A percentile compares a stretch with the other conserved stretches of the same genome.
These are phyloP conservation scores for Pogonocichla stellata DNA, from an alignment of 2,113 vertebrate species.

Conservation along the genomic window DNA sequence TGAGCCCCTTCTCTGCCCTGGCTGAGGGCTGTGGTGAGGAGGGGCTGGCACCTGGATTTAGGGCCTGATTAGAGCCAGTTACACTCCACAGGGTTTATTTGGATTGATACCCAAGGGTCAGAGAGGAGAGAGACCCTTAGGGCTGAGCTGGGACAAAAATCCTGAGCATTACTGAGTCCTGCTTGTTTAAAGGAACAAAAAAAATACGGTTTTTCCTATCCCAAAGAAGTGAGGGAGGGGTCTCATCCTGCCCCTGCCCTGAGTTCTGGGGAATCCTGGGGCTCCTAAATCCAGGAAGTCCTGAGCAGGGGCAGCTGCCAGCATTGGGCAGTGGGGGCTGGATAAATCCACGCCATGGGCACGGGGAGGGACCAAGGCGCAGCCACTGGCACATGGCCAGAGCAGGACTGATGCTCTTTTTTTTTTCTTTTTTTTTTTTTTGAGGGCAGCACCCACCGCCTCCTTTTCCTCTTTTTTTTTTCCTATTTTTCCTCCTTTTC, in stretches of 20 bases:
- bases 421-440: neutral
- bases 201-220: neutral
- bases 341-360: neutral
- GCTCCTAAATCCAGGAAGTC: neutral
- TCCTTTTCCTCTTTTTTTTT: neutral
- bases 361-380: rapidly evolving
- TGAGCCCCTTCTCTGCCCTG: neutral
- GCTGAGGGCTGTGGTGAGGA: neutral
- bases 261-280: neutral
- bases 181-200: neutral
- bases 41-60: neutral
- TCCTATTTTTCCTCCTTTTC: neutral
- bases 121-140: neutral
- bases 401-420: neutral
- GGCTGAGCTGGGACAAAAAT: neutral
- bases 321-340: neutral
- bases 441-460: rapidly evolving
- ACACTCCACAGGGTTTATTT: rapidly evolving
- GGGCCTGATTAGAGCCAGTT: too few relatives aligned
- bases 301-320: neutral
- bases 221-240: neutral
- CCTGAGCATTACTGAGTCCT: neutral
- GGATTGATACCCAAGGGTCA: too few relatives aligned
- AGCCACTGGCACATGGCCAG: rapidly evolving
- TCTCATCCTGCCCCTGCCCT: neutral